These are phyloP conservation scores for Capitulum mitella DNA, from an alignment of 2,888 invertebrate species.

Conservation along the genomic window DNA sequence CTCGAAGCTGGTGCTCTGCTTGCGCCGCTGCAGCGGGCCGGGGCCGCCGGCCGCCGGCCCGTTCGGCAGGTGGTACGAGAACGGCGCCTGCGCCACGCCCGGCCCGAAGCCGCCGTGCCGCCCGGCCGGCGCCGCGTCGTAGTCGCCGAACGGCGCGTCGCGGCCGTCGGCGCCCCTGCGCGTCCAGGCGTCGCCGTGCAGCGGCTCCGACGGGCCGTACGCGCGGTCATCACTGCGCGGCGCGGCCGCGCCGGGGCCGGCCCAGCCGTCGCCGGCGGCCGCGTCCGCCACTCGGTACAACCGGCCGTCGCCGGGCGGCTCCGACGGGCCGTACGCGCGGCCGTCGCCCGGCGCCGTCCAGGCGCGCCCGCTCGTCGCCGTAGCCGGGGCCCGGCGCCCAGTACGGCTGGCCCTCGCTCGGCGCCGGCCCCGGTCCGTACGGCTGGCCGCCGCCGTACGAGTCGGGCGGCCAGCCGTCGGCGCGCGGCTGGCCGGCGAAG, in stretches of 20 bases:
- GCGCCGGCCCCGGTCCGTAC: not conserved
- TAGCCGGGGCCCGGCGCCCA: not conserved
- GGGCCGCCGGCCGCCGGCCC: conserved; percentile 52
- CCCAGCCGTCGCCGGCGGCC: not conserved
- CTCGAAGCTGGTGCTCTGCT: conserved; percentile 54
- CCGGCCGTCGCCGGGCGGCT: not conserved
- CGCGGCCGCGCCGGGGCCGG: not conserved
- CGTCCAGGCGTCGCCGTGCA: not conserved
- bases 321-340: not conserved
- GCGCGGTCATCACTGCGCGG: not conserved
- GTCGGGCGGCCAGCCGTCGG: not conserved
- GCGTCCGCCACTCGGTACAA: not conserved
- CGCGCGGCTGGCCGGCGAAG: not conserved
- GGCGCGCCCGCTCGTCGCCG: not conserved
- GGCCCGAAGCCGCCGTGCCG: too few species aligned
- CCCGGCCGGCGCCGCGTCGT: too few species aligned
- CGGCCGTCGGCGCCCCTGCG: not conserved
- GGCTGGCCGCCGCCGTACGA: not conserved
- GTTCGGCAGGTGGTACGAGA: not conserved
- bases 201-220: not conserved
- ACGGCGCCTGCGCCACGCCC: not conserved
- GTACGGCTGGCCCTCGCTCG: not conserved
- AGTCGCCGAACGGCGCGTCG: not conserved
- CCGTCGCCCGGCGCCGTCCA: not conserved
- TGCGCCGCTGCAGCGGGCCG: conserved; percentile 66